Percentiles rank a stretch among this genome's conserved stretches.
Conservation (phyloP, 2,888 invertebrate genomes). For the Hirtodrosophila confusa region DNA sequence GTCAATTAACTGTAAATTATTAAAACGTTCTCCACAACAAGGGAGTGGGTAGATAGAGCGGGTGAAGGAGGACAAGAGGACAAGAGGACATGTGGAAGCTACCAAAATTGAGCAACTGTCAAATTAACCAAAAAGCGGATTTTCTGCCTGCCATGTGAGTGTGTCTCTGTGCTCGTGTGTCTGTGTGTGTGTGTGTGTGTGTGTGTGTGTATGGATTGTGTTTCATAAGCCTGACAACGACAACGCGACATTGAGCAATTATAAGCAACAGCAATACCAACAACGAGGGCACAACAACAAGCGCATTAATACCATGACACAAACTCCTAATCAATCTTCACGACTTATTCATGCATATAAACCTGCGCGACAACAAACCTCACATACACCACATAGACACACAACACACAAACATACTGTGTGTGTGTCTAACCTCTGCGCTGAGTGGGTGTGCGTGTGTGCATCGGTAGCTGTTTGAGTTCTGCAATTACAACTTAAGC, state of each 20-base stretch:
- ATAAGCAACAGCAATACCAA: conserved; percentile 45
- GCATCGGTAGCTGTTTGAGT: conserved; percentile 63
- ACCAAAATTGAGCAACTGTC: conserved; percentile 47
- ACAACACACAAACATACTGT: conserved; percentile 14
- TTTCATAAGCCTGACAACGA: conserved; percentile 56
- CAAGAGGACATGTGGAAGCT: conserved; percentile 1
- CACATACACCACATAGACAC: conserved; percentile 23
- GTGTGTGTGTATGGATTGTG: conserved; percentile 18
- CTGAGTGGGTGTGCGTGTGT: conserved; percentile 15
- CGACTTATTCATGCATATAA: conserved; percentile 71
- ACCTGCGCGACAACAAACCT: conserved; percentile 67
- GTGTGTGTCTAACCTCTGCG: conserved; percentile 35
- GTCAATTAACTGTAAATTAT: conserved; percentile 53
- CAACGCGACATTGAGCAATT: conserved; percentile 64
- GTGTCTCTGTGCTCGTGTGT: background rate
- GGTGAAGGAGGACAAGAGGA: background rate
- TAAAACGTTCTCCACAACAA: conserved; percentile 12
- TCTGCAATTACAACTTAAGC: conserved; percentile 83
- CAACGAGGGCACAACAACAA: conserved; percentile 36
- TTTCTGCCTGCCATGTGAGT: conserved; percentile 22
- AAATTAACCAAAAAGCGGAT: conserved; percentile 55
- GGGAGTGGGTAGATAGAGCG: background rate
- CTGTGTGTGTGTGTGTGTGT: background rate
- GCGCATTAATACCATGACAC: conserved; percentile 68
- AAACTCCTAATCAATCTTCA: conserved; percentile 76